Percentiles rank a stretch among this genome's conserved stretches.
Evolutionary conservation across 2,888 invertebrate species (phyloP).

Genomic region (Parascotia fuliginaria): DNA sequence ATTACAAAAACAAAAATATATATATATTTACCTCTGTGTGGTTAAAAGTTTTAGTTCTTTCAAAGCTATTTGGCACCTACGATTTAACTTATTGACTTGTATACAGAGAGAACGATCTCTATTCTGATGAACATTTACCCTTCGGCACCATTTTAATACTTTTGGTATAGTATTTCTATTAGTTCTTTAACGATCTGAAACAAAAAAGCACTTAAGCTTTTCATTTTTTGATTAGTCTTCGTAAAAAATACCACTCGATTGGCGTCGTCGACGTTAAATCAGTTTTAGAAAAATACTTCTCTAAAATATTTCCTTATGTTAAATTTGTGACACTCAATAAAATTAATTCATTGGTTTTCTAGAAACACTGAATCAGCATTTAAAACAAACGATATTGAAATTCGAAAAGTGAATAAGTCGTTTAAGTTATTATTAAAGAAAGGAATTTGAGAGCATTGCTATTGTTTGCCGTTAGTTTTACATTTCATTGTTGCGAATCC

Average conservation of each 20-base stretch:
- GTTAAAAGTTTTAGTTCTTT: neutral
- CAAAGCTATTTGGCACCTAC: conserved; percentile 7
- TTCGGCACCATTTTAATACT: neutral
- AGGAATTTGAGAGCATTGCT: neutral
- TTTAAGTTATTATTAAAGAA: neutral
- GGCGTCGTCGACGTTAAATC: conserved; percentile 5
- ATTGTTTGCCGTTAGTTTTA: neutral
- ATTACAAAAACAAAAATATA: no score
- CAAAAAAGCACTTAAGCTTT: no score
- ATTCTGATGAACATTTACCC: neutral
- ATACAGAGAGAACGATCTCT: no score
- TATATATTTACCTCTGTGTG: no score
- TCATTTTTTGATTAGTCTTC: conserved; percentile 12
- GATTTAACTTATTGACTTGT: neutral
- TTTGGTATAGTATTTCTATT: no score
- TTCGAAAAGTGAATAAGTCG: neutral
- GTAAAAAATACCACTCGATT: conserved; percentile 7
- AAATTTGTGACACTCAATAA: conserved; percentile 1
- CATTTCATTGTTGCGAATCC: neutral
- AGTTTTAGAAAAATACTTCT: conserved; percentile 2
- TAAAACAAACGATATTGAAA: neutral
- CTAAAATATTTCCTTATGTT: neutral
- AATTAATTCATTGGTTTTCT: conserved; percentile 13
- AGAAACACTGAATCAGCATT: neutral
- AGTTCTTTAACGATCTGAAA: no score